Evolutionary conservation across 2,888 invertebrate species (phyloP).

Genomic region (Pyrgus malvae): DNA sequence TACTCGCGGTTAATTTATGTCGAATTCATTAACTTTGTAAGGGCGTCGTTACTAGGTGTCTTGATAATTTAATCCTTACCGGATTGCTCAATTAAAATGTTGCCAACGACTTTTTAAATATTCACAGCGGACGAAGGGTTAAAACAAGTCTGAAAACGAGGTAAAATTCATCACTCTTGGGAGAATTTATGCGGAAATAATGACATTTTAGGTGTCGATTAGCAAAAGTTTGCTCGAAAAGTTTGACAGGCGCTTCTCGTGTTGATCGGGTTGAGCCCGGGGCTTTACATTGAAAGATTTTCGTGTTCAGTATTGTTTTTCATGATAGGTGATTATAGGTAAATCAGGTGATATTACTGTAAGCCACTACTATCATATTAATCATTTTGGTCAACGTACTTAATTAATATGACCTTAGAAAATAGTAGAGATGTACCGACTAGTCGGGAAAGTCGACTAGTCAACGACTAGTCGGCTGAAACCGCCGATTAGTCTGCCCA

Average conservation of each 20-base stretch:
- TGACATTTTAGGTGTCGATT: conserved; percentile 79
- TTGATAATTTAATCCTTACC: conserved; percentile 81
- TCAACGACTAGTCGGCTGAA: too few relatives aligned
- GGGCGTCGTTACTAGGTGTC: conserved; percentile 78
- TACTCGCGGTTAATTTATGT: conserved; percentile 65
- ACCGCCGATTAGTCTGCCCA: too few relatives aligned
- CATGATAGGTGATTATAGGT: too few relatives aligned
- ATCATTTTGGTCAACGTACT: too few relatives aligned
- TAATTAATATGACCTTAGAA: too few relatives aligned
- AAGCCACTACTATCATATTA: too few relatives aligned
- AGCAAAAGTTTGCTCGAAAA: conserved; percentile 62
- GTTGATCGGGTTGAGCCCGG: not conserved
- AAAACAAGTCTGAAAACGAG: conserved; percentile 68
- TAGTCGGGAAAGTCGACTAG: too few relatives aligned
- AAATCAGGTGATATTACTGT: too few relatives aligned
- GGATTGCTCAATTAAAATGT: conserved; percentile 79
- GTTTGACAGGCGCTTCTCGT: conserved; percentile 44
- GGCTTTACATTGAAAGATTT: too few relatives aligned
- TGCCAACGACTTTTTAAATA: conserved; percentile 81
- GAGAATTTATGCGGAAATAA: conserved; percentile 72
- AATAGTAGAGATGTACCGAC: too few relatives aligned
- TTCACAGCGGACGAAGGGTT: conserved; percentile 69
- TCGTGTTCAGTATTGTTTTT: too few relatives aligned
- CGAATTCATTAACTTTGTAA: conserved; percentile 77
- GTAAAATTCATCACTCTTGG: conserved; percentile 70